Evolutionary conservation across 2,888 invertebrate species (phyloP), one percentile per base, ranked within the genome.

Genomic region (Creontiades dilutus): DNA sequence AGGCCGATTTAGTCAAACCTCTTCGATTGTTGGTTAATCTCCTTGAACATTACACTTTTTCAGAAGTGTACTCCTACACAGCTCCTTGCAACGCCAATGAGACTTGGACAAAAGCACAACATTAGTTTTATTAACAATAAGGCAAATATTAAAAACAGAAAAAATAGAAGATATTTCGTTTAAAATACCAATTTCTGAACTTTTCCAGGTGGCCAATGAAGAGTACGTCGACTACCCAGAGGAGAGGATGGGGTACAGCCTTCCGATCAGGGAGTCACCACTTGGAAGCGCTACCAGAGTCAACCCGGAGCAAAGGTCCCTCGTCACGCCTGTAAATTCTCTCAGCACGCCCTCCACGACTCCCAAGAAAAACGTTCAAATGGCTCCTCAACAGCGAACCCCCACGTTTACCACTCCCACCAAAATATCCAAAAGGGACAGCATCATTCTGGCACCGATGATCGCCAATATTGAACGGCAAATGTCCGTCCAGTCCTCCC

Each of bases 211-310:
- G 19, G 88, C 88, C 47, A 90, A 90, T 48, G 91, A 90, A 23
- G 91, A 91, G 37, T 91, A 91, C 28, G 91, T 91, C 1, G 91
- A 91, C 81, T 78, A 86, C 28, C 91, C 91, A 4, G 91, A 91
- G 52, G 91, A 91, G 61, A 76, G 91, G 61, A 88, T 91, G 80
- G 90, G 90, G 16, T 47, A 52, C n/a, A 84, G 82, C 28, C 27
- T 87, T 19, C 80, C 80, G 47, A 76, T 90, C 47, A 52, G 91
- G 16, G 90, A 90, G 23, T 90, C 91, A 2, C 91, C 91, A 3
- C 81, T 91, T 11, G 91, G 91, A 57, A 90, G 90, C 16, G 85
- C 86, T 14, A 90, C 78, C 48, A 90, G 68, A 14, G 13, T 82
- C 76, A 86, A 55, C n/a, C 52, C 48, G 2, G 84, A 76, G 23